These are phyloP conservation scores for Plutomurus gul DNA, from an alignment of 1,140 invertebrate genomes.

Conservation along the genomic window DNA sequence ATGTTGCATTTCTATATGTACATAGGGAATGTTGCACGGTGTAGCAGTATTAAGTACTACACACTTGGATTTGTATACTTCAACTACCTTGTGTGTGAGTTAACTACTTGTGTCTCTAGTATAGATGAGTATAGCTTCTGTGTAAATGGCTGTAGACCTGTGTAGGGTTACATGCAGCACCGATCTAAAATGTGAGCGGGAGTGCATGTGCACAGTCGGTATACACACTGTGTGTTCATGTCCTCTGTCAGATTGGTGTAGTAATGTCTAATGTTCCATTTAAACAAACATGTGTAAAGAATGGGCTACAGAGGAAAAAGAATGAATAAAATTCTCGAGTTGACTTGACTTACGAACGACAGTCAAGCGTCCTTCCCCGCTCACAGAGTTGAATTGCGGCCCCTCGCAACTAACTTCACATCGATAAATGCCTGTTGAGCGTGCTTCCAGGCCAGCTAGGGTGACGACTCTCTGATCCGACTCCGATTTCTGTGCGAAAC, in stretches of 20 bases:
- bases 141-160: too few species aligned
- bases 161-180: too few species aligned
- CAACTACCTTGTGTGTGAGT: too few species aligned
- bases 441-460: conserved; percentile 39
- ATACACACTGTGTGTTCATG: neutral
- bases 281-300: conserved; percentile 22
- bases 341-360: conserved; percentile 52
- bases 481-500: neutral
- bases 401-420: conserved; percentile 53
- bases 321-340: conserved; percentile 29
- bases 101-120: too few species aligned
- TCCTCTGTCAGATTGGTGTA: neutral
- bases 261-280: conserved; percentile 15
- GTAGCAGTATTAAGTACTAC: too few species aligned
- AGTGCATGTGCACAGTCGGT: neutral
- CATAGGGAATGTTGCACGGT: too few species aligned
- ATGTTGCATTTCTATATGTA: too few species aligned
- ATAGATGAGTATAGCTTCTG: too few species aligned
- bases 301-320: conserved; percentile 28
- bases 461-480: conserved; percentile 50
- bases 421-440: conserved; percentile 52
- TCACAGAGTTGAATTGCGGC: conserved; percentile 45
- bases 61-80: too few species aligned
- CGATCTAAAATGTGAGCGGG: too few species aligned
- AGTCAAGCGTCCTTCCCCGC: conserved; percentile 49